These are phyloP conservation scores for Harmothoe impar DNA, from an alignment of 2,888 invertebrate genomes.

Conservation along the genomic window DNA sequence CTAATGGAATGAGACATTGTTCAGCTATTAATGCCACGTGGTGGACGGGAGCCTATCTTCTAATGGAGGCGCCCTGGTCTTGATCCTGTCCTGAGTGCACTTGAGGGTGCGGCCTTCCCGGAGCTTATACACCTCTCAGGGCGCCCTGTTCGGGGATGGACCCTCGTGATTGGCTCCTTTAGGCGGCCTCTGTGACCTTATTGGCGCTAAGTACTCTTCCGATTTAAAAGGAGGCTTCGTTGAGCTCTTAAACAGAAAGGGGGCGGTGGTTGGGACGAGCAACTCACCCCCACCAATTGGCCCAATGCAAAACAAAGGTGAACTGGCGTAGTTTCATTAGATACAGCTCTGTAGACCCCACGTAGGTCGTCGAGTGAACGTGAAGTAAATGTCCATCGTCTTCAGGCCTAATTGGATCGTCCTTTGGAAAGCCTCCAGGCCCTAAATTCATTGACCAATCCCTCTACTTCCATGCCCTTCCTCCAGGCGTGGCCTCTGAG, in stretches of 20 bases:
- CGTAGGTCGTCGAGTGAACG: neutral
- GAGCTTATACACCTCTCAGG: conserved; percentile 26
- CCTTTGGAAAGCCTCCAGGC: neutral
- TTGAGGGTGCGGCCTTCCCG: neutral
- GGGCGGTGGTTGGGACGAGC: neutral
- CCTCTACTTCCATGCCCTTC: neutral
- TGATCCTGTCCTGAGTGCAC: conserved; percentile 18
- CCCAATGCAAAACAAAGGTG: neutral
- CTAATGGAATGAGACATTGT: conserved; percentile 55
- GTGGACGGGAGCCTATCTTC: conserved; percentile 16
- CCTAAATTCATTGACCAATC: neutral
- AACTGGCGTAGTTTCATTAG: conserved; percentile 23
- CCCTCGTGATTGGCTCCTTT: neutral
- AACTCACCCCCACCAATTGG: neutral
- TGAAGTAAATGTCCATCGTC: neutral
- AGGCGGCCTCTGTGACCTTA: neutral
- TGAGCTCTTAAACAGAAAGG: conserved; percentile 18
- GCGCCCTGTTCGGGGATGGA: neutral
- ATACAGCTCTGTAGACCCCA: neutral
- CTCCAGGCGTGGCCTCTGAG: neutral
- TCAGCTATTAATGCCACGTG: conserved; percentile 40
- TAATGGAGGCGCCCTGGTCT: neutral
- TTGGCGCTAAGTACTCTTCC: conserved; percentile 9
- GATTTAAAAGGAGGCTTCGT: conserved; percentile 24
- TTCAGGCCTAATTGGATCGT: neutral